Evolutionary conservation across 2,888 invertebrate species (phyloP), one percentile per base, ranked within the genome.

Genomic region (Andricus curvator): DNA sequence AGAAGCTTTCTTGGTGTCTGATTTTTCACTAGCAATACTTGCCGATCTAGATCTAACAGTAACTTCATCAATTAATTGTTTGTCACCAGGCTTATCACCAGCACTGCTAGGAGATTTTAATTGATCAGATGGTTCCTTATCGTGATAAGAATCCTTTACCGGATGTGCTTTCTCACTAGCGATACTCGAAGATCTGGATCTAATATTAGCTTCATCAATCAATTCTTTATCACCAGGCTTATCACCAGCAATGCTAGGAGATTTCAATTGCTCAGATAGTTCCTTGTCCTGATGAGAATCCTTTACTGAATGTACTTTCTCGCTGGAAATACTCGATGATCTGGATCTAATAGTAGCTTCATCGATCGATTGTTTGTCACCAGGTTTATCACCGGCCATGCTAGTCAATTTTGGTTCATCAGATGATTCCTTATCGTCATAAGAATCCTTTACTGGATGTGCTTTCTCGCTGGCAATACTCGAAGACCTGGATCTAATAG

Each of bases 41-140:
- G 82, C 67, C 37, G 81, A 81, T 51, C 81, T 84, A 3, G 86
- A 87, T 78, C 79, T 83, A 22, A 56, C 20, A 4, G 81, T 37
- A 17, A 51, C 25, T 29, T 77, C 79, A 11, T 66, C 79, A 70
- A 20, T 41, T 25, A 33, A 56, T n/a, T 37, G 8, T 37, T 37
- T 80, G 44, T 80, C 81, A 77, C 62, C 78, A 22, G 44, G 33
- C 64, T 51, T 78, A 29, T 78, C 78, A 37, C 51, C 33, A 3
- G 64, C 56, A 33, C 80, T 11, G 70, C 79, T 80, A 15, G 81
- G 60, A 2, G 82, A 64, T 56, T 64, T 81, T 44, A 22, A 44
- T 80, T 74, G 20, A 48, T 70, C 78, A 56, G 51, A 44, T n/a
- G n/a, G 6, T 56, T 56, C 8, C n/a, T 9, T n/a, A 56, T 56